A percentile compares a stretch with the other conserved stretches of the same genome.
Conservation (phyloP, 2,888 invertebrate genomes). For the Frankliniella fusca region DNA sequence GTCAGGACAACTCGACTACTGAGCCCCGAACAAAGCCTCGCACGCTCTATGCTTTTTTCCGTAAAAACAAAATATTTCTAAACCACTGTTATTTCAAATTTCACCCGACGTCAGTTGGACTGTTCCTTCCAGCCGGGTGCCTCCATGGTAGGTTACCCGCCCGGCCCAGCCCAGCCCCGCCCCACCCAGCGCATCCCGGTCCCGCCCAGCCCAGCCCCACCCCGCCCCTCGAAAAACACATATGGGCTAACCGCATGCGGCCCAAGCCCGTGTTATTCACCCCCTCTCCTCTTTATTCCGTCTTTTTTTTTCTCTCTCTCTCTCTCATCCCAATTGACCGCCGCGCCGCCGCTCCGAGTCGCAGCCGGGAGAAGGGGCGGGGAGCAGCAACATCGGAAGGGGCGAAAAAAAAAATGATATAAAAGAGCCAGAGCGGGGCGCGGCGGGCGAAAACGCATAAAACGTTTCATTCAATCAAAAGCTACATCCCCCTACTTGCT, state of each 20-base stretch:
- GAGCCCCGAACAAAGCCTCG: too few relatives aligned
- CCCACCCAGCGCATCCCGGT: too few relatives aligned
- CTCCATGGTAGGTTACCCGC: too few relatives aligned
- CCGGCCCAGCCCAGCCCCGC: too few relatives aligned
- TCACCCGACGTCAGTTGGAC: too few relatives aligned
- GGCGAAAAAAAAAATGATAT: not conserved
- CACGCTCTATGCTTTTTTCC: too few relatives aligned
- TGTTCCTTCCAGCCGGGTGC: too few relatives aligned
- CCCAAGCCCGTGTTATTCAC: not conserved
- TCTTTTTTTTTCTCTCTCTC: not conserved
- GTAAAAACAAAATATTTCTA: too few relatives aligned
- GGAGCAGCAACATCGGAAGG: not conserved
- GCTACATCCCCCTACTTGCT: not conserved
- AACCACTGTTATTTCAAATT: too few relatives aligned
- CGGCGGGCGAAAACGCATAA: not conserved
- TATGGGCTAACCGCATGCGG: not conserved
- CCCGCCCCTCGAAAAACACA: not conserved
- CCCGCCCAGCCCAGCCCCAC: too few relatives aligned
- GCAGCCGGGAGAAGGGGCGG: not conserved
- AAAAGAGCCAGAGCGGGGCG: not conserved
- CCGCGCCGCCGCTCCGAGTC: not conserved
- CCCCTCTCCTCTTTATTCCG: not conserved
- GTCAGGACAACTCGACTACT: too few relatives aligned
- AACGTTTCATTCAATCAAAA: conserved; percentile 20
- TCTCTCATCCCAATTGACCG: not conserved